phyloP scores from a whole-genome alignment of 2,888 invertebrate species.

The Plutella xylostella region DNA sequence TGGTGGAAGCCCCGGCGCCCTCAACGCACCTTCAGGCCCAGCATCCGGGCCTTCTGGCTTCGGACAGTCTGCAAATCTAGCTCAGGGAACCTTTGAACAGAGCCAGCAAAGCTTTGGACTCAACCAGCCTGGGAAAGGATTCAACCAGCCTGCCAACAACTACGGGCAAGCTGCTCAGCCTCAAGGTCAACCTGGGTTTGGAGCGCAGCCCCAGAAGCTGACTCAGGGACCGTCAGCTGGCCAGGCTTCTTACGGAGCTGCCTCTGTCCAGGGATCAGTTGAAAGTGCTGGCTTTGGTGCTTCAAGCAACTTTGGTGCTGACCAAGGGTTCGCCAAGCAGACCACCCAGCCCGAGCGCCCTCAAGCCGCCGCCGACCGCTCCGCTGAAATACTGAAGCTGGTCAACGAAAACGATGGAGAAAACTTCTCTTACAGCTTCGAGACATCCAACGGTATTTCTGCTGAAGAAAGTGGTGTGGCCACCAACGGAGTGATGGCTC shows the following conservation, averaged over 20 bases:
- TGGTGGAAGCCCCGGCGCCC: constrained; percentile 51
- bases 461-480: constrained; percentile 58
- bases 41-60: constrained; percentile 17
- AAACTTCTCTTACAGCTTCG: constrained; percentile 48
- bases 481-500: constrained; percentile 52
- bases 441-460: constrained; percentile 58
- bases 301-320: background rate
- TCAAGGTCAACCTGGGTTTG: background rate
- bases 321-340: background rate
- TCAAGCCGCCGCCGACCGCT: constrained; percentile 45
- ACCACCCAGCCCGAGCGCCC: constrained; percentile 38
- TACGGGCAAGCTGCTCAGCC: background rate
- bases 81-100: background rate
- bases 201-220: background rate
- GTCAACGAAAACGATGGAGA: constrained; percentile 54
- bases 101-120: background rate
- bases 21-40: constrained; percentile 32
- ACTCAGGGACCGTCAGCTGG: background rate
- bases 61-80: constrained; percentile 16
- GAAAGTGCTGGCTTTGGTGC: background rate
- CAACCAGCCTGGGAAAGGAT: background rate
- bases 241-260: background rate
- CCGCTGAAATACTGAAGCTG: constrained; percentile 47
- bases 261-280: background rate
- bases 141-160: background rate